Evolutionary conservation across 2,888 invertebrate genomes (phyloP).

Genomic region (Pardosa pseudoannulata): DNA sequence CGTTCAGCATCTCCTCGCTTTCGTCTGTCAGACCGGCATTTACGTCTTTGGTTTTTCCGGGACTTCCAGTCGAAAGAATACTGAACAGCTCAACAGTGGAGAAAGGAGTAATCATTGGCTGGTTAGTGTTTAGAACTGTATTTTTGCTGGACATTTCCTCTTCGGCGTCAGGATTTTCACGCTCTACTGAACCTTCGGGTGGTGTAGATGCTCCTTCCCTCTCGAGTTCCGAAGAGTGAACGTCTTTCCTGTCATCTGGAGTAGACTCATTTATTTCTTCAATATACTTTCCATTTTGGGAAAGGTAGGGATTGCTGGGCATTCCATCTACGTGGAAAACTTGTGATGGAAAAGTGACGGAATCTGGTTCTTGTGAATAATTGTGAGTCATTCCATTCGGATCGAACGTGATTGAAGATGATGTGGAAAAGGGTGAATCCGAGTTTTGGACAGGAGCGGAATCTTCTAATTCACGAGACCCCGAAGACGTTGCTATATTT

Average conservation of each 20-base stretch:
- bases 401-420: conserved; percentile 28
- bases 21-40: not conserved
- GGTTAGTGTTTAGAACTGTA: not conserved
- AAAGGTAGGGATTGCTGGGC: not conserved
- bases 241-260: not conserved
- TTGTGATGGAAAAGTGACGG: conserved; percentile 33
- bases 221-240: not conserved
- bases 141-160: not conserved
- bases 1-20: conserved; percentile 44
- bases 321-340: not conserved
- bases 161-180: not conserved
- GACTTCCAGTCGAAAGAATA: no score
- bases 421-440: no score
- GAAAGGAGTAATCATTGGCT: not conserved
- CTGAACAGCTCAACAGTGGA: no score
- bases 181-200: not conserved
- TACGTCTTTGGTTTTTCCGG: not conserved
- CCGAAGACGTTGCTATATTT: not conserved
- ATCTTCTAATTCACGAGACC: not conserved
- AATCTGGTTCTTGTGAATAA: conserved; percentile 51
- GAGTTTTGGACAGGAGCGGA: not conserved
- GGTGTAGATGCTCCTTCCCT: not conserved
- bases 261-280: not conserved
- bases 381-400: conserved; percentile 52
- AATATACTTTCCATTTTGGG: no score